These are phyloP conservation scores for Anoura caudifer DNA, from an alignment of 2,113 vertebrate species.

Conservation along the genomic window DNA sequence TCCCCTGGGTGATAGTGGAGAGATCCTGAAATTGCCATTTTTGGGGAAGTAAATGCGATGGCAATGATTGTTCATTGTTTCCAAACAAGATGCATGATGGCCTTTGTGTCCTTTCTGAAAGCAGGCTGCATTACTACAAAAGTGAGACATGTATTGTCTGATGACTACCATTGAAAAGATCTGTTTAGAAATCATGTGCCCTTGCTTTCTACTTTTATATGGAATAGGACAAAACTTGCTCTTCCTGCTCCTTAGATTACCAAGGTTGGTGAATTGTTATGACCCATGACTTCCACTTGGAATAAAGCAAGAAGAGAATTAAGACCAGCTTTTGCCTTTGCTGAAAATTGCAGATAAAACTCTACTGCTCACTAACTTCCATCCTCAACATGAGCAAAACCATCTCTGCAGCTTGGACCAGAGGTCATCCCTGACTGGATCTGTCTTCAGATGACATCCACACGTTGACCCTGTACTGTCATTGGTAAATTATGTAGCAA, in stretches of 20 bases:
- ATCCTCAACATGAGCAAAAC: neutral
- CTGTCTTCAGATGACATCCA: neutral
- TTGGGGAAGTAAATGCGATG: neutral
- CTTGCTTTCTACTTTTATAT: neutral
- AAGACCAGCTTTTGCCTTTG: neutral
- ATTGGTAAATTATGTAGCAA: neutral
- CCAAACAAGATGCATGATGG: neutral
- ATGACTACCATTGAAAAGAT: neutral
- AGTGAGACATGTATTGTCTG: accelerated
- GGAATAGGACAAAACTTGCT: neutral
- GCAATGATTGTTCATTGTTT: neutral
- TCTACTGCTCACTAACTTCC: neutral
- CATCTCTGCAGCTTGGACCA: neutral
- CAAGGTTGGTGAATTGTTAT: neutral
- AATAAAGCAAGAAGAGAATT: neutral
- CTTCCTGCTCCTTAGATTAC: neutral
- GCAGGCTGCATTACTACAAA: neutral
- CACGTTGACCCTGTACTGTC: no score
- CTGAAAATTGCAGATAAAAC: neutral
- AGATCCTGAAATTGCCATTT: neutral
- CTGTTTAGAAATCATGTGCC: neutral
- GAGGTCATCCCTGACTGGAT: neutral
- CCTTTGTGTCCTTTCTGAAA: neutral
- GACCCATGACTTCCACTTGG: neutral
- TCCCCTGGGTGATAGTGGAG: neutral